Conservation (phyloP, 2,113 vertebrate genomes). For the Nyctibius bracteatus region DNA sequence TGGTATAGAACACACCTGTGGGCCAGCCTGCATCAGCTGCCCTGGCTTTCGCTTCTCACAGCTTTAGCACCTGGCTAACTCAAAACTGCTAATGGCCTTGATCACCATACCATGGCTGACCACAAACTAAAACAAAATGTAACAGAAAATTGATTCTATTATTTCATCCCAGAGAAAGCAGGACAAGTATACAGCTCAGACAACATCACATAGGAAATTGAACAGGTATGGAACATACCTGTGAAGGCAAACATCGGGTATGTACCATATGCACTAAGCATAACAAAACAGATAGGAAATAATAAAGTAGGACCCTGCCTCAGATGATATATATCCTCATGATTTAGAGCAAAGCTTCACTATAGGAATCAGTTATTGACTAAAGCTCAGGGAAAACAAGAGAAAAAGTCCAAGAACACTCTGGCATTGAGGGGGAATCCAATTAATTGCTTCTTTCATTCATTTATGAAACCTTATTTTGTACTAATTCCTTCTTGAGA, state of each 20-base stretch:
- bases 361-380: neutral
- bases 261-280: neutral
- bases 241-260: neutral
- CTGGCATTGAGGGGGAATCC: neutral
- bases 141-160: no score
- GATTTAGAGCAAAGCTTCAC: neutral
- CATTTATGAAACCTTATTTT: neutral
- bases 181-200: neutral
- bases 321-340: neutral
- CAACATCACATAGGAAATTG: neutral
- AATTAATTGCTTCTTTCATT: neutral
- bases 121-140: no score
- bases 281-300: neutral
- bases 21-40: no score
- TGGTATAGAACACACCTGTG: no score
- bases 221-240: neutral
- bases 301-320: neutral
- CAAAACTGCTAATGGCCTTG: no score
- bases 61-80: no score
- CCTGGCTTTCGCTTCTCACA: no score
- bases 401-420: neutral
- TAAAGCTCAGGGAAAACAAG: neutral
- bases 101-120: no score
- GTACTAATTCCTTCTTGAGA: neutral
- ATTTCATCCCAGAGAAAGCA: no score